Evolutionary conservation across 2,888 invertebrate genomes (phyloP), one percentile per base, ranked within the genome.

Genomic region (Conops quadrifasciatus): DNA sequence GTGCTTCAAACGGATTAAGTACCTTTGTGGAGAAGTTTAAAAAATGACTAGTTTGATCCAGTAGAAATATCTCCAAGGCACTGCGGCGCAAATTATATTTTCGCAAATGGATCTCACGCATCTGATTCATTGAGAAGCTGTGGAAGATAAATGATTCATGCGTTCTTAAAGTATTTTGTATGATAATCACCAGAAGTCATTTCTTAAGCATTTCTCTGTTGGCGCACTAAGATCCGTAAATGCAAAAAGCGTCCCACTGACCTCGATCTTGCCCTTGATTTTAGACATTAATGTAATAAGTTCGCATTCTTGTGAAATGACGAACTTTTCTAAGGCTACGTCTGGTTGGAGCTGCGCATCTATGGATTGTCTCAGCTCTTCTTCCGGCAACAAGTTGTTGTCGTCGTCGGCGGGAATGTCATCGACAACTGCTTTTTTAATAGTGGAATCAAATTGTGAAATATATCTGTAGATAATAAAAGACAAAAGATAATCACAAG

Each of bases 41-140:
- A 81, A 91, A 90, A 78, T 89, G 90, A 77, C 90, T 91, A 0
- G 89, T 90, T 79, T 91, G 90, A 81, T 91, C 90, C 24, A 89
- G 85, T 13, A 91, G 83, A 81, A 91, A 91, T 77, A 91, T 87
- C 81, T 91, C 91, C 72, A 91, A 81, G n/a, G 90, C 91, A 80
- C 89, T 89, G 71, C 90, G 83, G 13, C 90, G 83, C 16, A 91
- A 83, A 82, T 91, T 91, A 82, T 89, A 90, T 71, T 90, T 87
- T 30, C 91, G 82, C 71, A 90, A 85, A 83, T 91, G 90, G n/a
- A 91, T 88, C 80, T 91, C 90, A 28, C 89, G 83, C 66, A 91
- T 85, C 80, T 89, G 88, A 21, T 87, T 85, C 26, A 90, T 82
- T 1, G 88, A 84, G 85, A 89, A 89, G 43, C 85, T 81, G 43